Base-by-base conservation (phyloP, 2,113 vertebrate genomes). In the Grammomys dolichurus region DNA sequence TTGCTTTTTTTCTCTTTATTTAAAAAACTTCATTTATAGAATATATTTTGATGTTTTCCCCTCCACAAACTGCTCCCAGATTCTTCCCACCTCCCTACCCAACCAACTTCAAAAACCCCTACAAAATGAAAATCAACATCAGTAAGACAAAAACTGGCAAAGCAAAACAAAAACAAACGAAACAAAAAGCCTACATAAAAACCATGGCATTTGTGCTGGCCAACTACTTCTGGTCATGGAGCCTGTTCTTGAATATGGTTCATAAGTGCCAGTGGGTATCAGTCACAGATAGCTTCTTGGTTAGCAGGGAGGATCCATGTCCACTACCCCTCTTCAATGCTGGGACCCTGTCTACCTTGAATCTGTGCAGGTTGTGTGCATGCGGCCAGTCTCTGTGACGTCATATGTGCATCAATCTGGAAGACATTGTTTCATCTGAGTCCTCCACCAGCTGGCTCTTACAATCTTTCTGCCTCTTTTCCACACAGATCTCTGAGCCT, bases 1-100 rank as follows among this genome's bases (percentile, higher is more conserved):
- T 93, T 94, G 60, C 96, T 95, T 97, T 97, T 86, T 93, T 90
- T 48, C 22, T 84, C 56, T 63, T 43, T 63, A 43, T 63, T 82
- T 60, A 43, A 60, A 40, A n/a, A 60, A 40, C n/a, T 60, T 82
- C n/a, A 28, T 60, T 82, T 40, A 60, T 60, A 60, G 7, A 60
- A 82, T 82, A 14, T 60, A 82, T 82, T 82, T 60, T 82, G 22
- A 60, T 82, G 80, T 17, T 82, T 84, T 16, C 58, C 56, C n/a
- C 81, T 84, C 58, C n/a, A 14, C 7, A 63, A 84, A 43, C 36
- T 84, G 24, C 24, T 63, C n/a, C 58, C 24, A 84, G 58, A 84
- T 17, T 16, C n/a, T 84, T 84, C 58, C 6, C n/a, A 31, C 14
- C 81, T 84, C 81, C 13, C 81, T 84, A 84, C 20, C 12, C n/a